Conservation (phyloP, 2,113 vertebrate species). For the Isurus oxyrinchus region DNA sequence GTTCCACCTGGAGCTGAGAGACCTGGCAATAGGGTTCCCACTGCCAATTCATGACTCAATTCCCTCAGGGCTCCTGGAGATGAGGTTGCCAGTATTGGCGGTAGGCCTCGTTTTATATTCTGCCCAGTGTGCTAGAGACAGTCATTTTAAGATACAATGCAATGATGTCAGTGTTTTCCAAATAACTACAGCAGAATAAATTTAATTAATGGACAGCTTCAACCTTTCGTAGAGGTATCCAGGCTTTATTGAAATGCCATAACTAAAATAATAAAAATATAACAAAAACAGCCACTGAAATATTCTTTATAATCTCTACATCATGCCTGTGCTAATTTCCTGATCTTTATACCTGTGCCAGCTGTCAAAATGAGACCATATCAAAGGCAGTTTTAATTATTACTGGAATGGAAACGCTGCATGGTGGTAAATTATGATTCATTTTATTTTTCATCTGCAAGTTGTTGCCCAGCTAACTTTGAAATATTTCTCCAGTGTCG, state of each 20-base stretch:
- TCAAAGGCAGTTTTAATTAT: constrained; percentile 13
- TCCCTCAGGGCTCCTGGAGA: too few species aligned
- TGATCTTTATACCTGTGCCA: background rate
- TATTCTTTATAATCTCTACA: background rate
- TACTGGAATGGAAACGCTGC: background rate
- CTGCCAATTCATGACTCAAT: too few species aligned
- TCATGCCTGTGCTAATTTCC: background rate
- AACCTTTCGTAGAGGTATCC: background rate
- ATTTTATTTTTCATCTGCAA: background rate
- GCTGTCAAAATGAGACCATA: background rate
- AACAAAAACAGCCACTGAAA: background rate
- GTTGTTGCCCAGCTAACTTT: background rate
- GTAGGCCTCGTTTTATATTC: too few species aligned
- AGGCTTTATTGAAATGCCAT: background rate
- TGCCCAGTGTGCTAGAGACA: background rate
- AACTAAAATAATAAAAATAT: background rate
- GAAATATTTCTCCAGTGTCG: background rate
- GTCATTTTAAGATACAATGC: background rate
- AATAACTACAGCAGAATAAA: background rate
- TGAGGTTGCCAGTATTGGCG: too few species aligned
- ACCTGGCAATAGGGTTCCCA: too few species aligned
- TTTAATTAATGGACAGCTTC: background rate
- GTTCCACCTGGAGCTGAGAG: too few species aligned
- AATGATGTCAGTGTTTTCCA: background rate
- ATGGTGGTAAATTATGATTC: background rate